phyloP scores from a whole-genome alignment of 2,113 vertebrate genomes.

The Poeciliopsis turrubarensis region DNA sequence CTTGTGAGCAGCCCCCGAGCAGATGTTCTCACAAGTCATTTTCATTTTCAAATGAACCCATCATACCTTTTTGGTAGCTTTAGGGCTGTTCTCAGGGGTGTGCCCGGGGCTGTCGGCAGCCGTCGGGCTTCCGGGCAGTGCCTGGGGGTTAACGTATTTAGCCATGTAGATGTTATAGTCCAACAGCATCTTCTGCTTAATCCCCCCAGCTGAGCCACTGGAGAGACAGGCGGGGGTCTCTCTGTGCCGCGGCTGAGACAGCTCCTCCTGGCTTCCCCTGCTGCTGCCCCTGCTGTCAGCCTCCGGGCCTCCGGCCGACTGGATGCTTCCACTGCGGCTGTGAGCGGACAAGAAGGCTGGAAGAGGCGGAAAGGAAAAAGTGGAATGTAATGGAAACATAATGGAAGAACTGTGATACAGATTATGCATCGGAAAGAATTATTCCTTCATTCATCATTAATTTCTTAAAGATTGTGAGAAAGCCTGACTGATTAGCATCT shows the following conservation, averaged over 20 bases:
- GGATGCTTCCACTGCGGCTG: conserved; percentile 80
- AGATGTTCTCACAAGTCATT: background rate
- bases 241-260: conserved; percentile 83
- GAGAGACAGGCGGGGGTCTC: conserved; percentile 70
- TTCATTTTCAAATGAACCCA: background rate
- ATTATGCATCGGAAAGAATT: conserved; percentile 21
- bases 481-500: conserved; percentile 14
- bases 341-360: conserved; percentile 84
- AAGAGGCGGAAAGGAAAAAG: conserved; percentile 22
- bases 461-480: background rate
- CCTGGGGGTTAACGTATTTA: conserved; percentile 85
- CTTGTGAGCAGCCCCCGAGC: background rate
- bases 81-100: conserved; percentile 92
- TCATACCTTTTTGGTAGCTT: conserved; percentile 87
- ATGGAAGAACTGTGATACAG: background rate
- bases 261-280: conserved; percentile 89
- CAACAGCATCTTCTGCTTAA: conserved; percentile 89
- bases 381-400: background rate
- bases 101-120: conserved; percentile 79
- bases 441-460: conserved; percentile 23
- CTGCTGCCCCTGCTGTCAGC: conserved; percentile 91
- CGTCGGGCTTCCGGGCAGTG: conserved; percentile 78
- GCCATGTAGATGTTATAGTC: conserved; percentile 96
- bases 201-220: conserved; percentile 49
- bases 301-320: conserved; percentile 78